Evolutionary conservation across 2,888 invertebrate species (phyloP).

Genomic region (Marasmarcha lunaedactyla): DNA sequence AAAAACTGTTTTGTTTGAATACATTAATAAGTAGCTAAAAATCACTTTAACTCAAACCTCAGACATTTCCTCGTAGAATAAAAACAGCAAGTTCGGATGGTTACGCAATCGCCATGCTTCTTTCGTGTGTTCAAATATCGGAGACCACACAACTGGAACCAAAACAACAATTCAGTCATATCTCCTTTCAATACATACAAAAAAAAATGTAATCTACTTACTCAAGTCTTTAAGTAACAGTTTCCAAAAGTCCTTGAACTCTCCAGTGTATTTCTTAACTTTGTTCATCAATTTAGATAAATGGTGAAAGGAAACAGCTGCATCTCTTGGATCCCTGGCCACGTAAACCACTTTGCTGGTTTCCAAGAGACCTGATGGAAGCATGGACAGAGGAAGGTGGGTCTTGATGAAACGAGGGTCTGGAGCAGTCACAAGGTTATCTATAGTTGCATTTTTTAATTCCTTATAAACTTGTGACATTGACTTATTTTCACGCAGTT

Average conservation of each 20-base stretch:
- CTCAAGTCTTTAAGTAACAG: conserved; percentile 77
- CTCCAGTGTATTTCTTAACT: conserved; percentile 76
- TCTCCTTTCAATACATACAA: too few species aligned
- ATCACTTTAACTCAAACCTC: too few species aligned
- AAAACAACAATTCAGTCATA: too few species aligned
- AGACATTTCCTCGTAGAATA: conserved; percentile 81
- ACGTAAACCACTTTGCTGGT: conserved; percentile 79
- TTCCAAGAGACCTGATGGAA: conserved; percentile 73
- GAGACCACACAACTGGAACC: conserved; percentile 31
- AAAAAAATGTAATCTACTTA: too few species aligned
- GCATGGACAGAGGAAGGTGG: conserved; percentile 80
- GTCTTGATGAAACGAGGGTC: conserved; percentile 64
- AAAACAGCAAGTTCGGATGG: conserved; percentile 75
- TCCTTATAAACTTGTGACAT: conserved; percentile 69
- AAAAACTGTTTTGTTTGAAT: too few species aligned
- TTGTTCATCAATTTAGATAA: conserved; percentile 74
- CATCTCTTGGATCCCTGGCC: conserved; percentile 88
- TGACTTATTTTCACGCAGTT: conserved; percentile 65
- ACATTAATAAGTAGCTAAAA: too few species aligned
- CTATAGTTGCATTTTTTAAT: conserved; percentile 73
- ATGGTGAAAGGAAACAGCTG: conserved; percentile 85
- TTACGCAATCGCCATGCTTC: conserved; percentile 75
- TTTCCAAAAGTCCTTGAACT: conserved; percentile 77
- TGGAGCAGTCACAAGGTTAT: conserved; percentile 36
- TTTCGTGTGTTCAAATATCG: conserved; percentile 78